Conservation (phyloP, 2,113 vertebrate species). For the Tamias sibiricus region DNA sequence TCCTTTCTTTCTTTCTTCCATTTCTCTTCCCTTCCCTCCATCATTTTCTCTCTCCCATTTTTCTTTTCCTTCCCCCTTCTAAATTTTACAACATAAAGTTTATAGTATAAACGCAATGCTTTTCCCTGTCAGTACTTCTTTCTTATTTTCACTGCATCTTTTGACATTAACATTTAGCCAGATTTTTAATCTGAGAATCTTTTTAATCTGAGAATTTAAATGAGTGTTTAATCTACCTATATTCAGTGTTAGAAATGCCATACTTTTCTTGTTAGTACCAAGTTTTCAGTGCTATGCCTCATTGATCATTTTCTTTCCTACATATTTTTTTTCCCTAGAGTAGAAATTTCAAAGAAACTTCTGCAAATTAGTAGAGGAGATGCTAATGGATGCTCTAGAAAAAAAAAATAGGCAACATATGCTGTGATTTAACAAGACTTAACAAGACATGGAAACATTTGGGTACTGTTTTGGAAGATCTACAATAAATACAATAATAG, state of each 20-base stretch:
- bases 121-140: neutral
- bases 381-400: neutral
- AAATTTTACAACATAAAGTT: neutral
- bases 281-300: neutral
- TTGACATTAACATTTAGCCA: slow-evolving; percentile 19
- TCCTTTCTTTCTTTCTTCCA: neutral
- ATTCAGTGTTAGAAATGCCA: neutral
- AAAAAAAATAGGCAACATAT: neutral
- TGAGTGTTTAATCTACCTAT: neutral
- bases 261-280: neutral
- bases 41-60: neutral
- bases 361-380: neutral
- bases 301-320: neutral
- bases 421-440: neutral
- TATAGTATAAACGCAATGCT: neutral
- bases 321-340: neutral
- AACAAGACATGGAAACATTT: neutral
- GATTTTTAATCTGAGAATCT: neutral
- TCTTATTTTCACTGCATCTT: neutral
- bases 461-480: neutral
- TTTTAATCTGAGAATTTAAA: neutral
- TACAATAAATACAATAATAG: neutral
- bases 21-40: neutral
- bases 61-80: neutral
- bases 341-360: neutral